Conservation (phyloP, 2,113 vertebrate genomes). For the Nesoenas mayeri region DNA sequence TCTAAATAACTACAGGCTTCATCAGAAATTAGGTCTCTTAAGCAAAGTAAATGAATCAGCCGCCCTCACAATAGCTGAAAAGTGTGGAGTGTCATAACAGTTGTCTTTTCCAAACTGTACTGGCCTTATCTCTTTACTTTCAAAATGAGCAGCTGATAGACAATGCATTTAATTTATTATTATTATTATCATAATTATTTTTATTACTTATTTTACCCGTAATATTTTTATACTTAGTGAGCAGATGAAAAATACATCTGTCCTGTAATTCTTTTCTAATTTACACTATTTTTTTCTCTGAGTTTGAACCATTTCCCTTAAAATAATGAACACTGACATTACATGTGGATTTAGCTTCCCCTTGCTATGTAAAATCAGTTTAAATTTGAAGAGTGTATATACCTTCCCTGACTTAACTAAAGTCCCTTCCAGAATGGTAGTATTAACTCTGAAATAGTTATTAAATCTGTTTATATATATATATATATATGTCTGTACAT, state of each 20-base stretch:
- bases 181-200: not conserved
- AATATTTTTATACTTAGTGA: not conserved
- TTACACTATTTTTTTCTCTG: not conserved
- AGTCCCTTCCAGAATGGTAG: not conserved
- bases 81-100: not conserved
- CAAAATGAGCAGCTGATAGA: not conserved
- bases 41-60: slow-evolving; percentile 8
- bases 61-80: not conserved
- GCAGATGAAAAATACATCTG: not conserved
- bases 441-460: not conserved
- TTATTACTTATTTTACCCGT: not conserved
- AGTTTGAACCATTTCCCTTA: not conserved
- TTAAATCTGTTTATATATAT: not conserved
- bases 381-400: not conserved
- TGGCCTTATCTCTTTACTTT: not conserved
- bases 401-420: not conserved
- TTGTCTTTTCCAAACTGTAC: not conserved
- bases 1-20: slow-evolving; percentile 4
- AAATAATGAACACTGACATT: not conserved
- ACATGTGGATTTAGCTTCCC: not conserved
- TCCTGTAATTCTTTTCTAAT: not conserved
- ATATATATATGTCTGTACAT: not conserved
- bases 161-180: not conserved
- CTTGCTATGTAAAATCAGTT: not conserved
- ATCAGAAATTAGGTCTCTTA: slow-evolving; percentile 20